A percentile compares a stretch with the other conserved stretches of the same genome.
Conservation (phyloP, 2,888 invertebrate species). For the Galeopsomyia nigrocyanea region DNA sequence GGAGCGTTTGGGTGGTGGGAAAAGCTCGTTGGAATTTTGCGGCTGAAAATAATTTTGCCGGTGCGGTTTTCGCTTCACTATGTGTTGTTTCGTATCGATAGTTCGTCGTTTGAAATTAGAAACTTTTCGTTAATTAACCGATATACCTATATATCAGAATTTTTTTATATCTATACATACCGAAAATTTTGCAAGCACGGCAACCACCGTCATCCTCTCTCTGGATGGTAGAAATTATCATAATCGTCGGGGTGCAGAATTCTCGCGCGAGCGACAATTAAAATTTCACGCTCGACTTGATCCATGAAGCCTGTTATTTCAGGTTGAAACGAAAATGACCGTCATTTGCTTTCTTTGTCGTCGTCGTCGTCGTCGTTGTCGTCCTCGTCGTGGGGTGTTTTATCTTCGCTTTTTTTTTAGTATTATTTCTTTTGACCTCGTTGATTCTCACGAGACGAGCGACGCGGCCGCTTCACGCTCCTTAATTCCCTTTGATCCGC, state of each 20-base stretch:
- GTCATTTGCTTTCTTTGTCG: constrained; percentile 11
- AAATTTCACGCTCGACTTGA: constrained; percentile 8
- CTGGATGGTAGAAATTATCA: too few relatives aligned
- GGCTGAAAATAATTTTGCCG: too few relatives aligned
- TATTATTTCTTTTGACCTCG: constrained; percentile 12
- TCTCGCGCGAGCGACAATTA: background rate
- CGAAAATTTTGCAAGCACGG: background rate
- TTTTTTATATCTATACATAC: background rate
- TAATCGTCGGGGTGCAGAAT: too few relatives aligned
- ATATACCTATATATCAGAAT: too few relatives aligned
- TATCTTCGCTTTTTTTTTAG: background rate
- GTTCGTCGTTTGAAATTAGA: too few relatives aligned
- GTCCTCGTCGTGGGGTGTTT: background rate
- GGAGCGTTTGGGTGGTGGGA: background rate
- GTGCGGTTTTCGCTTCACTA: background rate
- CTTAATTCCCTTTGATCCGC: constrained; percentile 32
- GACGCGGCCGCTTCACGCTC: background rate
- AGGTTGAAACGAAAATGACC: background rate
- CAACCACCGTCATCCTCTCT: background rate
- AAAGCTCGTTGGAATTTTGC: too few relatives aligned
- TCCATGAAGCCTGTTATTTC: background rate
- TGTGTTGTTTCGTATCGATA: constrained; percentile 1
- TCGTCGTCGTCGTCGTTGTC: constrained; percentile 1
- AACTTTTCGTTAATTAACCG: background rate
- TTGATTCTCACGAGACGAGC: background rate